Conservation (phyloP, 2,113 vertebrate species). For the Solenodon paradoxus region DNA sequence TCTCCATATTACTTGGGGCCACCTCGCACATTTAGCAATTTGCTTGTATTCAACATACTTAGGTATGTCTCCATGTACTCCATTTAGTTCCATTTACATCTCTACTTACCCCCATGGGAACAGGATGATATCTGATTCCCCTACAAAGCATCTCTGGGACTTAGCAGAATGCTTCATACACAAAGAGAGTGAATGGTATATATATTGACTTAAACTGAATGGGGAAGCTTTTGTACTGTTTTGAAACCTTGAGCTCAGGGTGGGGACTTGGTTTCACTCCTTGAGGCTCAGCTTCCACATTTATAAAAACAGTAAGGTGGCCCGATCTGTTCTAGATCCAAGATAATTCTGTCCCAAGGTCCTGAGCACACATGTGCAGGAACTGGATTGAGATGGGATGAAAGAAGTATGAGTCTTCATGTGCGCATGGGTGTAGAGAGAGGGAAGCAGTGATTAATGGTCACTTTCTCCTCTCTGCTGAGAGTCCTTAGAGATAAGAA, state of each 20-base stretch:
- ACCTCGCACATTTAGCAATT: background rate
- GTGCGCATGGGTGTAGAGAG: background rate
- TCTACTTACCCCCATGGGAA: background rate
- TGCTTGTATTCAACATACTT: background rate
- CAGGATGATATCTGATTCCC: background rate
- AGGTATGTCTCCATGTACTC: background rate
- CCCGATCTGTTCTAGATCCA: background rate
- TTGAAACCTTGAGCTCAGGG: background rate
- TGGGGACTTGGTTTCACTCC: background rate
- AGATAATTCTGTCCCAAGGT: background rate
- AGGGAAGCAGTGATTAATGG: background rate
- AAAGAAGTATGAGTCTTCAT: background rate
- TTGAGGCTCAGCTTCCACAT: background rate
- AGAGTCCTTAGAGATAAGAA: background rate
- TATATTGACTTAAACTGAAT: background rate
- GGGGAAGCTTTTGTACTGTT: background rate
- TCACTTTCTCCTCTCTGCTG: background rate
- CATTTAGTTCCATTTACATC: too few species aligned
- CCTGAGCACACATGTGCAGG: background rate
- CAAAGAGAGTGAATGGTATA: background rate
- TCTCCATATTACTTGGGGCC: background rate
- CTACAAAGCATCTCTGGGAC: background rate
- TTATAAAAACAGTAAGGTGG: background rate
- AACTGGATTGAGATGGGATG: background rate
- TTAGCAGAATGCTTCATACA: background rate